These are phyloP conservation scores for Cryptocheilus praepositus DNA, from an alignment of 2,888 invertebrate species.

Conservation along the genomic window DNA sequence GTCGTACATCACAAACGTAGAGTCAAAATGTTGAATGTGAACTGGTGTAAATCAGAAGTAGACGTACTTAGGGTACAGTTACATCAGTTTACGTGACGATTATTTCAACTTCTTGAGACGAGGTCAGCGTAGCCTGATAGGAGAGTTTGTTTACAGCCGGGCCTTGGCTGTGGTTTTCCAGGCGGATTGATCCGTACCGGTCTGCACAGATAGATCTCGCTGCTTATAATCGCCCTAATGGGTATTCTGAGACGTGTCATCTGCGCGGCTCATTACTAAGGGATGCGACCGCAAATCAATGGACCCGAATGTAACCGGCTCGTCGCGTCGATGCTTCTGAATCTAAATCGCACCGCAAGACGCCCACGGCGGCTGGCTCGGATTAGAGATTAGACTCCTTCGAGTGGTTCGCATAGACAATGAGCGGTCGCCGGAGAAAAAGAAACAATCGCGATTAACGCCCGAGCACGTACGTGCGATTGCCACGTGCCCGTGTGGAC, in stretches of 20 bases:
- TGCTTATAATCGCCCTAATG: conserved; percentile 69
- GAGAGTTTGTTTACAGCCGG: too few species aligned
- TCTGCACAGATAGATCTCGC: conserved; percentile 39
- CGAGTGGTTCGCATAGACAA: conserved; percentile 22
- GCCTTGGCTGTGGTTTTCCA: too few species aligned
- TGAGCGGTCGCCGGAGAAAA: conserved; percentile 25
- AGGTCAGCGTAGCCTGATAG: too few species aligned
- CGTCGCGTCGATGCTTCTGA: conserved; percentile 41
- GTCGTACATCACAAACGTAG: too few species aligned
- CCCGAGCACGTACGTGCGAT: conserved; percentile 14
- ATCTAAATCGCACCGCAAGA: conserved; percentile 65
- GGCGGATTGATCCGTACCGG: conserved; percentile 26
- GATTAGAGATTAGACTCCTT: conserved; percentile 40
- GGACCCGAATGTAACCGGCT: conserved; percentile 62
- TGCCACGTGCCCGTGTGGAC: neutral
- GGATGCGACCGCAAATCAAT: conserved; percentile 74
- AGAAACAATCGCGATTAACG: conserved; percentile 9
- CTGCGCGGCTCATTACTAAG: conserved; percentile 73
- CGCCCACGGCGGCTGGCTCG: conserved; percentile 46
- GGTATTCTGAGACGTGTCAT: conserved; percentile 72
- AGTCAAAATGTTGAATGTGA: too few species aligned
- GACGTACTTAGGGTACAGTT: too few species aligned
- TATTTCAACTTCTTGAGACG: too few species aligned
- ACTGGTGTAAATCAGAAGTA: too few species aligned
- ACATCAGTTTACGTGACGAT: too few species aligned